Base-by-base conservation (phyloP, 2,113 vertebrate genomes). In the Sisor rabdophorus region DNA sequence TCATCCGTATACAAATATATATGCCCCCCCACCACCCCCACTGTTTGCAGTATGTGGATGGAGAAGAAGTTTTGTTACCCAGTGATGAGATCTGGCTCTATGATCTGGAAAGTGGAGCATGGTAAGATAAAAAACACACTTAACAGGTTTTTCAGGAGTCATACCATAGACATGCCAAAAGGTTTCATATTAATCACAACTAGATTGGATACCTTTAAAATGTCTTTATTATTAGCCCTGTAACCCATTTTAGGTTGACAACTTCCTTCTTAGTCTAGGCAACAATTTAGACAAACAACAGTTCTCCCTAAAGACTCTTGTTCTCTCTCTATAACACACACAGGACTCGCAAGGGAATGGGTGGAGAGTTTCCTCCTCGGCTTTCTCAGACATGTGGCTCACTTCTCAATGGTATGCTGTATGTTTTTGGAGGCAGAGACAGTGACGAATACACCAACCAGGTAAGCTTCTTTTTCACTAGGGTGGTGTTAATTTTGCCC, bases 31-130 rank as follows among this genome's bases (percentile, higher is more conserved):
- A n/a, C n/a, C n/a, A n/a, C n/a, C n/a, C n/a, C n/a, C n/a, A n/a
- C n/a, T 17, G 28, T n/a, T 86, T 80, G 2, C 82, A 98, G 96
- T 95, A 92, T 8, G 92, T 91, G 75, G 91, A 89, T 82, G 92
- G 94, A 73, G 91, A 93, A 86, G 96, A 98, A 83, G 87, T 94
- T 11, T 87, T 93, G 72, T 81, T 96, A 76, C 95, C 95, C 74
- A 92, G 93, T 28, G 91, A 94, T 78, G 96, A 98, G 88, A 95
- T 98, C 65, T 98, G 95, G 95, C 89, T 95, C 71, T 98, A 94
- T 75, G 94, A 98, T 80, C 89, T 94, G 76, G 90, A 92, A 83
- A 95, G 91, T 16, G 95, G 95, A 24, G 82, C 88, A 17, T 98
- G 96, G 96, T 96, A 84, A 95, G 88, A 84, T 40, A 36, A 40